Conservation (phyloP, 37 sponge, comb jelly and placozoan genomes). For the Chondrilla cf. caribensis region DNA sequence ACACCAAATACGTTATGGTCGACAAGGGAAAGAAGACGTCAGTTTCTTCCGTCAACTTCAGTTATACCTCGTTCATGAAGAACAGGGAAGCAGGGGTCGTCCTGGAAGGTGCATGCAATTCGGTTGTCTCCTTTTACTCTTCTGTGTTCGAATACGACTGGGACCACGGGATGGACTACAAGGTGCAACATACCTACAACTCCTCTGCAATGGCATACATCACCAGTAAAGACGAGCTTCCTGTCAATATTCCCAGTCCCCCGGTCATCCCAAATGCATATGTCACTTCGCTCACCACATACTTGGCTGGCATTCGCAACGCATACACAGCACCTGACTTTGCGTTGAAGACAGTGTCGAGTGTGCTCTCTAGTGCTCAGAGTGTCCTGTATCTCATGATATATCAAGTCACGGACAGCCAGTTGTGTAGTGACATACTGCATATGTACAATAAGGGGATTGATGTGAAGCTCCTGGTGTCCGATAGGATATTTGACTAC, state of each 20-base stretch:
- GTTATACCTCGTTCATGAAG: slow-evolving; percentile 73
- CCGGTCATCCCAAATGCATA: slow-evolving; percentile 47
- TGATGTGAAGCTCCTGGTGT: slow-evolving; percentile 66
- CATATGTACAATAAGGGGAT: slow-evolving; percentile 51
- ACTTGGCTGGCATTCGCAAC: slow-evolving; percentile 33
- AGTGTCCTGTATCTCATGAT: slow-evolving; percentile 47
- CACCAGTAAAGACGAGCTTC: slow-evolving; percentile 28
- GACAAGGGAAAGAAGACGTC: slow-evolving; percentile 75
- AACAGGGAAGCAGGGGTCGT: slow-evolving; percentile 91
- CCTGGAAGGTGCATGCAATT: slow-evolving; percentile 39
- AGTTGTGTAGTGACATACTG: slow-evolving; percentile 50
- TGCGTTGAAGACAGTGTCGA: slow-evolving; percentile 39
- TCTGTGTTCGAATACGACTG: slow-evolving; percentile 77
- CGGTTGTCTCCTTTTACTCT: slow-evolving; percentile 47
- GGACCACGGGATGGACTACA: slow-evolving; percentile 43
- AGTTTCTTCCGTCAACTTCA: slow-evolving; percentile 88
- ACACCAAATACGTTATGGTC: slow-evolving; percentile 70
- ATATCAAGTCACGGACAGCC: slow-evolving; percentile 52
- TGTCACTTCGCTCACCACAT: slow-evolving; percentile 39
- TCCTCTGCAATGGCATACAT: slow-evolving; percentile 49
- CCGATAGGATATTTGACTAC: slow-evolving; percentile 47
- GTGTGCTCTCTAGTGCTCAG: slow-evolving; percentile 15
- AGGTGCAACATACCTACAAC: slow-evolving; percentile 38
- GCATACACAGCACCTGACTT: slow-evolving; percentile 74
- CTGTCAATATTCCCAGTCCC: slow-evolving; percentile 35